Evolutionary conservation across 1,140 invertebrate genomes (phyloP).

Genomic region (Pogonomyrmex barbatus): DNA sequence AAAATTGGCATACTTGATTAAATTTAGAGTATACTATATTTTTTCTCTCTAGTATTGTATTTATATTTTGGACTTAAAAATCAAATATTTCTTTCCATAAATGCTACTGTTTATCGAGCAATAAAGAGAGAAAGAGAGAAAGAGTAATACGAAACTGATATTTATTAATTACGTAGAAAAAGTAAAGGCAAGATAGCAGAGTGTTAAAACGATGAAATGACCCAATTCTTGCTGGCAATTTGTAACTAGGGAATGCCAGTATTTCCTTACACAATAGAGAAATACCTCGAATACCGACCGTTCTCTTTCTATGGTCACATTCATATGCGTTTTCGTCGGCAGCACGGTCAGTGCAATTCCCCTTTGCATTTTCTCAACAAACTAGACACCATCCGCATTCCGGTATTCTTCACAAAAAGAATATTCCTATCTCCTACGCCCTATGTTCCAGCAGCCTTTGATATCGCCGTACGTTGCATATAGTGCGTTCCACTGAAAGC

Average conservation of each 20-base stretch:
- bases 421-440: slow-evolving; percentile 43
- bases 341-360: slow-evolving; percentile 61
- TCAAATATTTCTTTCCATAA: neutral
- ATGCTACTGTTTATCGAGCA: neutral
- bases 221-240: slow-evolving; percentile 54
- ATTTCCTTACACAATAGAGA: slow-evolving; percentile 64
- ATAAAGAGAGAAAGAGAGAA: neutral
- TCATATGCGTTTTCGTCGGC: slow-evolving; percentile 60
- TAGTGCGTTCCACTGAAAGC: neutral
- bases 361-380: slow-evolving; percentile 67
- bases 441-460: slow-evolving; percentile 28
- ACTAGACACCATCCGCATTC: slow-evolving; percentile 63
- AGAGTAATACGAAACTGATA: neutral
- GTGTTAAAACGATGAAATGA: slow-evolving; percentile 46
- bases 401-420: slow-evolving; percentile 36
- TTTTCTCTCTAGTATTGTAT: neutral
- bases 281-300: slow-evolving; percentile 65
- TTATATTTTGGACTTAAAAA: slow-evolving; percentile 22
- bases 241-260: slow-evolving; percentile 51
- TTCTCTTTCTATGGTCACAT: slow-evolving; percentile 32
- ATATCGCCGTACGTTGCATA: slow-evolving; percentile 29
- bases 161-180: slow-evolving; percentile 34
- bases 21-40: slow-evolving; percentile 1
- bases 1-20: neutral
- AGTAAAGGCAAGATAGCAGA: slow-evolving; percentile 7